Evolutionary conservation across 2,113 vertebrate species (phyloP).

Genomic region (Hydropotes inermis): DNA sequence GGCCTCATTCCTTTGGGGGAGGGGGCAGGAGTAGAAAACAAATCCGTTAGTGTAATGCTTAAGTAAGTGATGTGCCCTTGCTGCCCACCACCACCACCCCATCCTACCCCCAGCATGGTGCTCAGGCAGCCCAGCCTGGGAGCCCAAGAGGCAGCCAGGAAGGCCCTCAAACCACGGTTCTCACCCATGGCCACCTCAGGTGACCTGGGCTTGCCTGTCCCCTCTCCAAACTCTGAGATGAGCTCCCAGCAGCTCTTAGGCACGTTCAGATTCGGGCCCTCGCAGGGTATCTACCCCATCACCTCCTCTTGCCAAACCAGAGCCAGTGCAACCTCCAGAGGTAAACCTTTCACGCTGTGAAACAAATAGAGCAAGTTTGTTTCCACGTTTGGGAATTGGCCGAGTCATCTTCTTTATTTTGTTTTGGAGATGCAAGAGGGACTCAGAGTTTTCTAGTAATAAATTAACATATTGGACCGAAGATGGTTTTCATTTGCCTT

Average conservation of each 20-base stretch:
- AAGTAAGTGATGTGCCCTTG: neutral
- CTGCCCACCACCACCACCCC: neutral
- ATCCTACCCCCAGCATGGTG: too few relatives aligned
- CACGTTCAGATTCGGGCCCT: neutral
- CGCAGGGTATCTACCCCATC: rapidly evolving
- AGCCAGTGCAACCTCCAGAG: neutral
- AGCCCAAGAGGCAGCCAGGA: neutral
- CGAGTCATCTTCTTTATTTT: neutral
- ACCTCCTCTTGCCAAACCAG: neutral
- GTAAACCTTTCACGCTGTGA: neutral
- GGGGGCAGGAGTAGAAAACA: neutral
- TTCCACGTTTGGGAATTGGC: neutral
- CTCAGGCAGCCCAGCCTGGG: neutral
- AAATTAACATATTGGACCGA: neutral
- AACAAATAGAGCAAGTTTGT: neutral
- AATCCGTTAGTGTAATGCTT: neutral
- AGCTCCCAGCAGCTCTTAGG: neutral
- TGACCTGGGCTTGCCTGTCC: neutral
- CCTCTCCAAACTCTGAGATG: neutral
- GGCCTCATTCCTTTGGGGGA: too few relatives aligned
- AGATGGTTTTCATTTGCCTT: neutral
- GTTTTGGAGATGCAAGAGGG: neutral
- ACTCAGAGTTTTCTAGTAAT: neutral
- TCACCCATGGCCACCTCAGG: neutral
- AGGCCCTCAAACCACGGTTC: neutral